These are phyloP conservation scores for Empidonax alnorum DNA, from an alignment of 2,113 vertebrate species.

Conservation along the genomic window DNA sequence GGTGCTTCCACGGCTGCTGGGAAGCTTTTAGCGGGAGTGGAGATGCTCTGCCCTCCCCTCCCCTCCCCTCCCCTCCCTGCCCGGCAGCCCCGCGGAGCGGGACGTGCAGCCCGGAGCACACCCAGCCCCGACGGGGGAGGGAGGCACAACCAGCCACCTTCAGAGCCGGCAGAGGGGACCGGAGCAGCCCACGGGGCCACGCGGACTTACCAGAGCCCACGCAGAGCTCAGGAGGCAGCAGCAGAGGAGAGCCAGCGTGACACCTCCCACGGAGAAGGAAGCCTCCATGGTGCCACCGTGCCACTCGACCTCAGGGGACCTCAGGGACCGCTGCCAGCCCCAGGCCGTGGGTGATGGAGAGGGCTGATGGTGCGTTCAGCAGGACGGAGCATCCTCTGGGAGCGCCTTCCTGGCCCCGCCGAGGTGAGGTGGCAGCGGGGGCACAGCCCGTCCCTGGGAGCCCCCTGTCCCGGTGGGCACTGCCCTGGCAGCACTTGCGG, in stretches of 20 bases:
- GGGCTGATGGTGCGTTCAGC: background rate
- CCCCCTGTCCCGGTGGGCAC: background rate
- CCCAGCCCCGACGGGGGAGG: rapidly evolving
- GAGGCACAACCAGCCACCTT: background rate
- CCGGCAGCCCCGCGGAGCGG: background rate
- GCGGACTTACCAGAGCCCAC: constrained; percentile 53
- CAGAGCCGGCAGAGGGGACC: background rate
- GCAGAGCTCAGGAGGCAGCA: constrained; percentile 25
- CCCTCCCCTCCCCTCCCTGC: background rate
- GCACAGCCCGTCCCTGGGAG: background rate
- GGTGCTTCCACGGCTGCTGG: background rate
- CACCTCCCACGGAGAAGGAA: background rate
- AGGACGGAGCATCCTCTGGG: constrained; percentile 23
- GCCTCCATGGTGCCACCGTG: background rate
- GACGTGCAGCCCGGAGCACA: rapidly evolving
- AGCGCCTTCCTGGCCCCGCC: background rate
- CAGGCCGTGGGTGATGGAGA: background rate
- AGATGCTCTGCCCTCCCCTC: background rate
- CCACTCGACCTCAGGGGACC: background rate
- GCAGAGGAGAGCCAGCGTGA: background rate
- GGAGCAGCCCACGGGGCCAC: background rate
- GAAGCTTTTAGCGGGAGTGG: background rate
- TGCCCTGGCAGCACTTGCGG: background rate
- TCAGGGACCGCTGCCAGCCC: background rate
- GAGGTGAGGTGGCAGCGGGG: background rate